Evolutionary conservation across 2,888 invertebrate species (phyloP).

Genomic region (Helobdella robusta): DNA sequence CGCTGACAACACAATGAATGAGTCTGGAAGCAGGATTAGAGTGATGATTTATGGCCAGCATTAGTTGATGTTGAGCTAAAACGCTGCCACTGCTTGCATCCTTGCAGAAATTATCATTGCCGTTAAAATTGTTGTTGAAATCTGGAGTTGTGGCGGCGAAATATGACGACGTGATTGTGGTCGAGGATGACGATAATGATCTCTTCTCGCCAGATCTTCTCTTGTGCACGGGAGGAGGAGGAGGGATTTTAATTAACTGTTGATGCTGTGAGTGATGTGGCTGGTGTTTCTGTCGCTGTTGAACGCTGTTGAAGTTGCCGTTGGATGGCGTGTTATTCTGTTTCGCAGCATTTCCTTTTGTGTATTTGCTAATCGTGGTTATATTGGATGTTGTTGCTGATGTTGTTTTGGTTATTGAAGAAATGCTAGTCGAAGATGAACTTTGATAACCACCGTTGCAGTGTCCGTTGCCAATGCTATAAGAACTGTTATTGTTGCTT

Average conservation of each 20-base stretch:
- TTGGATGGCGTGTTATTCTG: no score
- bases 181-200: conserved; percentile 7
- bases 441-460: conserved; percentile 2
- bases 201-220: conserved; percentile 8
- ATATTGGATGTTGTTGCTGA: neutral
- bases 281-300: conserved; percentile 7
- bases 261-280: neutral
- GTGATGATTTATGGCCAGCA: no score
- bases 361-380: neutral
- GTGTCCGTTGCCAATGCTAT: no score
- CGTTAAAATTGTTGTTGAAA: no score
- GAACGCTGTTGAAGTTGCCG: neutral
- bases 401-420: neutral
- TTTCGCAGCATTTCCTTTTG: neutral
- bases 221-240: conserved; percentile 10
- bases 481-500: no score
- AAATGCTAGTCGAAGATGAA: conserved; percentile 8
- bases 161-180: neutral
- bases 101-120: neutral
- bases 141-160: neutral
- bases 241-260: conserved; percentile 9
- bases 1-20: neutral
- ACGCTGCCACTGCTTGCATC: neutral
- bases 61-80: neutral
- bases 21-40: no score